Conservation (phyloP, 2,113 vertebrate species). For the Micromys minutus region DNA sequence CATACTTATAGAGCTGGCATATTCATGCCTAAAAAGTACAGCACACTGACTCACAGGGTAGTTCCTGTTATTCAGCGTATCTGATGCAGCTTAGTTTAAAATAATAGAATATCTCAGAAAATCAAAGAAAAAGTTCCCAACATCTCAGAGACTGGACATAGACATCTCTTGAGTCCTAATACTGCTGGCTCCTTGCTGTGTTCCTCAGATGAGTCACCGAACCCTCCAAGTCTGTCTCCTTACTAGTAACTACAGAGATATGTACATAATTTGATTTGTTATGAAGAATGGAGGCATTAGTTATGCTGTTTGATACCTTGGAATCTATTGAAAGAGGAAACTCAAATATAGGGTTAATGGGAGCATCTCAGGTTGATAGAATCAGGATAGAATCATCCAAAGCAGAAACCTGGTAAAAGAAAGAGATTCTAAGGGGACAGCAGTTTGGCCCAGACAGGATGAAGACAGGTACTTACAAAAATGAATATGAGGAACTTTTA, state of each 20-base stretch:
- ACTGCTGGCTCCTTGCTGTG: neutral
- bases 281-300: neutral
- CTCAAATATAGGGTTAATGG: neutral
- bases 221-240: neutral
- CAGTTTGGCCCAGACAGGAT: neutral
- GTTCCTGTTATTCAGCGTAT: neutral
- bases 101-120: neutral
- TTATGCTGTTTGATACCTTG: neutral
- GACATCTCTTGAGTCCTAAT: neutral
- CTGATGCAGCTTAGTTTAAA: neutral
- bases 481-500: neutral
- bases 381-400: neutral
- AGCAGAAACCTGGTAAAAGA: neutral
- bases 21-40: neutral
- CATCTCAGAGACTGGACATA: neutral
- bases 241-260: neutral
- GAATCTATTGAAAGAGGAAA: neutral
- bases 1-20: neutral
- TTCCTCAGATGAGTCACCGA: neutral
- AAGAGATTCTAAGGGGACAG: neutral
- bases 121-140: neutral
- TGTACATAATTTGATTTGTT: neutral
- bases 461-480: neutral
- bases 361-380: neutral
- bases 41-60: neutral